Base-by-base conservation (phyloP, 2,113 vertebrate genomes). In the Entelurus aequoreus region DNA sequence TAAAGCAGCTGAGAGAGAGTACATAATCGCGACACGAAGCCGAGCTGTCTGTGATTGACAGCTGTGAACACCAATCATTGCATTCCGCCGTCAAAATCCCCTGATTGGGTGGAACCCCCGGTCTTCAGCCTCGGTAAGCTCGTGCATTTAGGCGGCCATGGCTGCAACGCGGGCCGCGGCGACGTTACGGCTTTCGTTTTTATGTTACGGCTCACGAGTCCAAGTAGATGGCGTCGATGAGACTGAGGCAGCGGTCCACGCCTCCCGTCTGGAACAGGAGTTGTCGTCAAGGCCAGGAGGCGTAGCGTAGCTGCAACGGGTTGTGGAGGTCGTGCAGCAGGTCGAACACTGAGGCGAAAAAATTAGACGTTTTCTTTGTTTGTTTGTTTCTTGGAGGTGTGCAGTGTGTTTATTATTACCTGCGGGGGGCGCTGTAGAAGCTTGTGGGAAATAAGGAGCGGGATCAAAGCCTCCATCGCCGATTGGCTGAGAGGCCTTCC, bases 221-320 rank as follows among this genome's bases (percentile, higher is more conserved):
- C 54, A 56, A n/a, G n/a, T 56, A 56, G 54, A 56, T 13, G 54
- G 15, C n/a, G 15, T 56, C 54, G n/a, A 57, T 5, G 16, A 21
- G 40, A 21, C 11, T 11, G 6, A 21, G n/a, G 37, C 6, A 3
- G 5, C n/a, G 55, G 11, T 57, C 55, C 16, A 46, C 55, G 21
- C 13, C 16, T 57, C 40, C 40, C 16, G n/a, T 42, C 40, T 57
- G 40, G 55, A 44, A 57, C 37, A 57, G 55, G 55, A 57, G 40
- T 44, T 8, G 36, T 42, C 55, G 38, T 57, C 54, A 28, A 28
- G 28, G 42, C 12, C 42, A 4, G 42, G 42, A 46, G 42, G 42
- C 42, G 42, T 9, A 11, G 42, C 42, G 12, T 46, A 46, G 42
- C 42, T 1, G 4, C 42, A 46, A 46, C 42, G 11, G 10, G 42